A percentile compares a stretch with the other conserved stretches of the same genome.
phyloP scores from a whole-genome alignment of 2,797 vertebrate species.

The Centroberyx gerrardi region DNA sequence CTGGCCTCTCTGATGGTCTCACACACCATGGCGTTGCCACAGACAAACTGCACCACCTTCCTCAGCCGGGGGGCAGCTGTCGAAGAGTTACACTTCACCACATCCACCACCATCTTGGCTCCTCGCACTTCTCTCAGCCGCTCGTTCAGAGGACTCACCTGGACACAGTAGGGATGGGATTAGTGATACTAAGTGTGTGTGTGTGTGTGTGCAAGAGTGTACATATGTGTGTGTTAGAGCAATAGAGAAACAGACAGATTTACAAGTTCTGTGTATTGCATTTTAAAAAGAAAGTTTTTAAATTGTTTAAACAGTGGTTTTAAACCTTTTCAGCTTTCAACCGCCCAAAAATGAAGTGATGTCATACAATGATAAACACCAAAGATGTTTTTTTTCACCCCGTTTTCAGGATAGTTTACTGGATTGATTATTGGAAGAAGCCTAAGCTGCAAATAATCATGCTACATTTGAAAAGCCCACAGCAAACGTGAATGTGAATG shows the following conservation, averaged over 20 bases:
- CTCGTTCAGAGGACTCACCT: conserved; percentile 93
- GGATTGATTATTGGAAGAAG: no score
- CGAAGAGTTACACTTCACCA: conserved; percentile 86
- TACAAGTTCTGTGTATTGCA: no score
- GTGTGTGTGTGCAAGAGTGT: not conserved
- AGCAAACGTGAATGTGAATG: no score
- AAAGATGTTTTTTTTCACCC: no score
- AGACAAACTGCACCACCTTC: conserved; percentile 94
- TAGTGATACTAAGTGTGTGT: not conserved
- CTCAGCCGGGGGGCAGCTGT: conserved; percentile 79
- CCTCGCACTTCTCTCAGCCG: conserved; percentile 90
- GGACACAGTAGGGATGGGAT: conserved; percentile 15
- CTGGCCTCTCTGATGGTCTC: conserved; percentile 92
- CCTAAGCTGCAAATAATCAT: no score
- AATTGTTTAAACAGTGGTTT: no score
- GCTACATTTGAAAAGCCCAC: no score
- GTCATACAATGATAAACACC: no score
- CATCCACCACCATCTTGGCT: conserved; percentile 93
- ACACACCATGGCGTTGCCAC: conserved; percentile 92
- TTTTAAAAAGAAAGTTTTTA: no score
- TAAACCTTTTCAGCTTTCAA: not conserved
- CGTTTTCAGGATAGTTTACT: no score
- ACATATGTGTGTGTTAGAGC: not conserved
- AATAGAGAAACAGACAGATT: not conserved
- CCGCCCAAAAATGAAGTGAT: not conserved